Conservation (phyloP, 1,140 invertebrate species). For the Lepeophtheirus salmonis region DNA sequence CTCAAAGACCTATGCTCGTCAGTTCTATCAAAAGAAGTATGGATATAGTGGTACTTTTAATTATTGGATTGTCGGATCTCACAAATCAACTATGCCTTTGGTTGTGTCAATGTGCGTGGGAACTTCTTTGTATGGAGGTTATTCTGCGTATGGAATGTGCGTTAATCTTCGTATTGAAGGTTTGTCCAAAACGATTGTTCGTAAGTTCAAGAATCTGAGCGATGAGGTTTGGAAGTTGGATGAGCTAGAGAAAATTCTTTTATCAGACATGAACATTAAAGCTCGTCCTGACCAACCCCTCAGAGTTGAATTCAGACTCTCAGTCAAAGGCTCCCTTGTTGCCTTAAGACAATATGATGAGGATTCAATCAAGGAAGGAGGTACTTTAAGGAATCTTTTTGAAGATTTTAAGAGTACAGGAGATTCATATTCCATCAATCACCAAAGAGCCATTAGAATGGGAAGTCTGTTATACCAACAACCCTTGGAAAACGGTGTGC, state of each 20-base stretch:
- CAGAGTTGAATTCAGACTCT: conserved; percentile 1
- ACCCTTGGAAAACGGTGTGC: conserved; percentile 8
- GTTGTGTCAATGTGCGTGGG: not conserved
- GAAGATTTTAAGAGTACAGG: not conserved
- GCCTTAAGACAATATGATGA: conserved; percentile 10
- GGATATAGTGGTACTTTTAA: conserved; percentile 4
- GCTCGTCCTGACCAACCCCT: conserved; percentile 7
- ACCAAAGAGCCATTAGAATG: conserved; percentile 2
- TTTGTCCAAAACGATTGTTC: conserved; percentile 2
- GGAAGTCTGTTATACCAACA: conserved; percentile 13
- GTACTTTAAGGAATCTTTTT: not conserved
- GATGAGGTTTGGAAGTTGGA: conserved; percentile 6
- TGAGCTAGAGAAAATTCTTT: conserved; percentile 11
- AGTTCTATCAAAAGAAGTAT: conserved; percentile 17
- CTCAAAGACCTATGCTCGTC: conserved; percentile 9
- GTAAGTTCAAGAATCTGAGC: conserved; percentile 8
- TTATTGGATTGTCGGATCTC: conserved; percentile 8
- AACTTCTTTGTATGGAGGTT: conserved; percentile 1
- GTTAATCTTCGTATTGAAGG: conserved; percentile 11
- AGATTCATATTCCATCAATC: conserved; percentile 16
- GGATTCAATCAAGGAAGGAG: not conserved
- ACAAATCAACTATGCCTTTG: conserved; percentile 1
- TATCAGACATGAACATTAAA: conserved; percentile 7
- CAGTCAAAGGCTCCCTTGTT: conserved; percentile 8
- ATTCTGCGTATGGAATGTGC: not conserved